Evolutionary conservation across 2,888 invertebrate genomes (phyloP).

Genomic region (Platynereis dumerilii): DNA sequence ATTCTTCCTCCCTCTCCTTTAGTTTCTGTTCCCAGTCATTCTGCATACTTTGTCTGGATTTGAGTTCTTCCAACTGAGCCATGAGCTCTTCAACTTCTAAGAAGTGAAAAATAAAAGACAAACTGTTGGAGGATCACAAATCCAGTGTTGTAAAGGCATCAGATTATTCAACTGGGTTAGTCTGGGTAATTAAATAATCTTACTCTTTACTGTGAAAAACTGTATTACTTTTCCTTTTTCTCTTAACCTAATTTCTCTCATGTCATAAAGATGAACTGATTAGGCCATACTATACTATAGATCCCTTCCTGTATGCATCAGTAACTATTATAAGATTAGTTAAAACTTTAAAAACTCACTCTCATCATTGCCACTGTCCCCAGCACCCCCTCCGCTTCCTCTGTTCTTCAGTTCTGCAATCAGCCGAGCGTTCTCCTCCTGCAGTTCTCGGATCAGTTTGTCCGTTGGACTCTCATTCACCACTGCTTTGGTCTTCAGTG

Average conservation of each 20-base stretch:
- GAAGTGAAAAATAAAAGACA: background rate
- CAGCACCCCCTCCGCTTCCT: conserved; percentile 27
- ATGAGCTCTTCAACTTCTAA: conserved; percentile 55
- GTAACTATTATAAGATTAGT: too few relatives aligned
- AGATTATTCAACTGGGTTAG: too few relatives aligned
- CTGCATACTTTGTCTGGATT: conserved; percentile 53
- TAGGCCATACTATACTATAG: too few relatives aligned
- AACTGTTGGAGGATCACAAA: background rate
- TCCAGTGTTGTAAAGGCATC: too few relatives aligned
- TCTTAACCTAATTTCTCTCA: too few relatives aligned
- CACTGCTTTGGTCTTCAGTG: conserved; percentile 58
- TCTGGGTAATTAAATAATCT: too few relatives aligned
- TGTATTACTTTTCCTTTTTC: too few relatives aligned
- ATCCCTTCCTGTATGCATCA: too few relatives aligned
- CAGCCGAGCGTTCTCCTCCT: conserved; percentile 50
- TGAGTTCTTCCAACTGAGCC: conserved; percentile 52
- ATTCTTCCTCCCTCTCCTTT: conserved; percentile 43
- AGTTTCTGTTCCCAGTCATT: conserved; percentile 54
- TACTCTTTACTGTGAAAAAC: too few relatives aligned
- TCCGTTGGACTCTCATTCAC: conserved; percentile 60
- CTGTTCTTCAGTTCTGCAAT: conserved; percentile 40
- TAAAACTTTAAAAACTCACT: too few relatives aligned
- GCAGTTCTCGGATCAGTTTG: conserved; percentile 56
- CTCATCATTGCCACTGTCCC: background rate
- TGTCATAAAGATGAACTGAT: too few relatives aligned